Base-by-base conservation (phyloP, 1,140 invertebrate species). In the Temnothorax longispinosus region DNA sequence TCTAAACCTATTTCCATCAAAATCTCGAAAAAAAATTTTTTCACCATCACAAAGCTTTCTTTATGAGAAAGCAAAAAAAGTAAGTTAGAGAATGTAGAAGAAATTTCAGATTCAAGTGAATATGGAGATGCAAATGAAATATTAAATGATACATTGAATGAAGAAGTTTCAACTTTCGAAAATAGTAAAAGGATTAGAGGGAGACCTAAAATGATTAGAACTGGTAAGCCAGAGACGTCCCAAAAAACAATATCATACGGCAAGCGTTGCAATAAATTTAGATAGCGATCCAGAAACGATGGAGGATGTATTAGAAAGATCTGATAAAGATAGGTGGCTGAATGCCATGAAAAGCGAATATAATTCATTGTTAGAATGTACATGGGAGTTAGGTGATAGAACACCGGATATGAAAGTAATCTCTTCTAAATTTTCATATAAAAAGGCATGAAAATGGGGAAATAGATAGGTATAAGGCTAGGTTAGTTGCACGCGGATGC, bases 401-500 rank as follows among this genome's bases (percentile, higher is more conserved):
- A 54, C 72, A 11, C 0, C 13, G 11, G 47, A 94, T 38, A 87
- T 67, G 3, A 94, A 91, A 75, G 4, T 90, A 11, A 93, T 94
- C 10, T 81, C 87, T 52, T 92, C 89, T 52, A 93, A 90, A 87
- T 1, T 94, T 94, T 64, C 87, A 92, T 21, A 90, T 94, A 21
- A 93, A 94, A 80, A 86, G 87, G 50, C 85, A 90, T 67, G 47
- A 89, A 64, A 64, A 38, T 8, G 15, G 13, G 2, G 6, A 64
- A 64, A 64, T 64, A 64, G 32, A 88, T 91, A 65, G 11, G 32
- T 71, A 87, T 15, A 71, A 71, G 67, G 92, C 92, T 15, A 89
- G 92, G 71, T 77, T 94, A 38, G 92, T 94, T 2, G 92, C 91
- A n/a, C 89, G 91, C 13, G 92, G 92, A 3, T 93, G 76, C 87